A percentile compares a stretch with the other conserved stretches of the same genome.
Conservation (phyloP, 2,113 vertebrate species). For the Oenanthe oenanthe region DNA sequence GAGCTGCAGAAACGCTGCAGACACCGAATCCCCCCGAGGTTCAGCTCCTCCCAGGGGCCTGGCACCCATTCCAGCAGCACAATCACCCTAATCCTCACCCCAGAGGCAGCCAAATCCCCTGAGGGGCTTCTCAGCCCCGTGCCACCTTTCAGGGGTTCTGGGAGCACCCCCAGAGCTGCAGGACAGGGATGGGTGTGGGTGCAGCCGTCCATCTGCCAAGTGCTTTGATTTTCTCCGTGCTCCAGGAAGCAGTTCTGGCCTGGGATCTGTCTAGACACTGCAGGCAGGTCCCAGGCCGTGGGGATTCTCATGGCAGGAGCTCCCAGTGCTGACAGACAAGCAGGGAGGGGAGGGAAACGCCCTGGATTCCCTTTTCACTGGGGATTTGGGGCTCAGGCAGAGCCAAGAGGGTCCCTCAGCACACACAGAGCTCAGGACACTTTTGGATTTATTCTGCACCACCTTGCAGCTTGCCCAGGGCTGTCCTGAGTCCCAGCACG, state of each 20-base stretch:
- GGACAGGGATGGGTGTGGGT: not conserved
- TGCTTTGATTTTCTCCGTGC: not conserved
- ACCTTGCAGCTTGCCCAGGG: accelerated
- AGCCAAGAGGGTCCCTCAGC: not conserved
- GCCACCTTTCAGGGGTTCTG: accelerated
- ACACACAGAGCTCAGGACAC: accelerated
- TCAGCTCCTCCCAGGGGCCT: not conserved
- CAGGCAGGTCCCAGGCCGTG: not conserved
- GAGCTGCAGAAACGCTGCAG: constrained; percentile 17
- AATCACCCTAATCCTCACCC: not conserved
- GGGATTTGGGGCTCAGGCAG: not conserved
- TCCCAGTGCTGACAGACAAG: not conserved
- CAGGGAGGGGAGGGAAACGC: not conserved
- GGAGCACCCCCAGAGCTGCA: accelerated
- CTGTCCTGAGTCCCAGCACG: not conserved
- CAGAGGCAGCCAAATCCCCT: accelerated
- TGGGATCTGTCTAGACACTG: not conserved
- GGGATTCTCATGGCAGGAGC: not conserved
- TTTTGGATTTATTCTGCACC: accelerated
- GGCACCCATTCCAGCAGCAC: accelerated
- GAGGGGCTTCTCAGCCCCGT: not conserved
- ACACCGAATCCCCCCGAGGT: not conserved
- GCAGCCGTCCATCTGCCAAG: not conserved
- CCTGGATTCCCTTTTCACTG: accelerated
- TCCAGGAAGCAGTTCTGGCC: not conserved